Conservation (phyloP, 1,140 invertebrate genomes). For the Acyrthosiphon pisum region DNA sequence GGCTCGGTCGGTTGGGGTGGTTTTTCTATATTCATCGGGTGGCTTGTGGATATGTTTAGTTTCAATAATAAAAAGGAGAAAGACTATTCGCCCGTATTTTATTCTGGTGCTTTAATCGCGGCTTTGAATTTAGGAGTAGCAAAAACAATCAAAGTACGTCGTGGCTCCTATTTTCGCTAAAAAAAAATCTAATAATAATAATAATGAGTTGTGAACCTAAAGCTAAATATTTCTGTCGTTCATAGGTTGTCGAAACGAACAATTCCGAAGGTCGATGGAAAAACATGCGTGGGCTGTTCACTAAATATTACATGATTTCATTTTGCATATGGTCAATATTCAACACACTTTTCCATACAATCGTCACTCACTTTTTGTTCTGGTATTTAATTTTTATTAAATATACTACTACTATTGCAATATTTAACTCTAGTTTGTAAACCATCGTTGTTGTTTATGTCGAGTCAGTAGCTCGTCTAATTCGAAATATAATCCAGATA, state of each 20-base stretch:
- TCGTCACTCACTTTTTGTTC: slow-evolving; percentile 34
- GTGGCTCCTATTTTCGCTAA: neutral
- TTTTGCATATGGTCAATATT: neutral
- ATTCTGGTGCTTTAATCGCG: slow-evolving; percentile 74
- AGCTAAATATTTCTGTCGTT: neutral
- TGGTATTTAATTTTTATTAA: slow-evolving; percentile 18
- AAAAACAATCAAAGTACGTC: slow-evolving; percentile 64
- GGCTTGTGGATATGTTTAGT: slow-evolving; percentile 77
- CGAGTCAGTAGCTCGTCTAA: too few relatives aligned
- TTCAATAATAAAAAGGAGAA: slow-evolving; percentile 68
- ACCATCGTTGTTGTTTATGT: too few relatives aligned
- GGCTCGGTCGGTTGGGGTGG: slow-evolving; percentile 82
- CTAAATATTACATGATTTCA: neutral
- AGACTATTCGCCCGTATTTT: slow-evolving; percentile 80
- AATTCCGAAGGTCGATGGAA: neutral
- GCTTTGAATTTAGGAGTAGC: slow-evolving; percentile 74
- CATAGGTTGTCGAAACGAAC: slow-evolving; percentile 20
- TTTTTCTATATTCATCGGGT: slow-evolving; percentile 76
- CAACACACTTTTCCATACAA: slow-evolving; percentile 8
- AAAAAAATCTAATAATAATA: neutral
- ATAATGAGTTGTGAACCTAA: too few relatives aligned
- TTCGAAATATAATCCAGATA: too few relatives aligned
- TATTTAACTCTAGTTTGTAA: neutral
- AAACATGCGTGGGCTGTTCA: neutral
- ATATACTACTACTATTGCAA: neutral